phyloP scores from a whole-genome alignment of 2,888 invertebrate genomes.

The Spisula subtruncata region DNA sequence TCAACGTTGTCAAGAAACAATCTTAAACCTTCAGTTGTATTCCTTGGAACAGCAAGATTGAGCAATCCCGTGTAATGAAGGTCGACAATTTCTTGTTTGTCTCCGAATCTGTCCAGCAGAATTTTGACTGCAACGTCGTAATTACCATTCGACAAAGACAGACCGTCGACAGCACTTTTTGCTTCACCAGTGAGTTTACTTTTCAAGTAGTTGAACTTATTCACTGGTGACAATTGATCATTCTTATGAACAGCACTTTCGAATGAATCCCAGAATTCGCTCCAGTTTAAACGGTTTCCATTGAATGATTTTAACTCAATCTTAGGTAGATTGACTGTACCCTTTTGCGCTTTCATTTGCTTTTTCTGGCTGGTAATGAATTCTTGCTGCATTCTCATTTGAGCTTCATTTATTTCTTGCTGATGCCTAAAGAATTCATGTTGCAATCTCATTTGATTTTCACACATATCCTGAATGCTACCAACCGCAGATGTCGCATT shows the following conservation, averaged over 20 bases:
- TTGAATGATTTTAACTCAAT: slow-evolving; percentile 48
- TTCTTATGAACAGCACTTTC: slow-evolving; percentile 49
- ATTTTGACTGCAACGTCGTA: not conserved
- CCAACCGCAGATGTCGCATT: not conserved
- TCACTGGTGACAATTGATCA: slow-evolving; percentile 29
- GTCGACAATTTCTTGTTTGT: not conserved
- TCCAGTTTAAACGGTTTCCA: slow-evolving; percentile 40
- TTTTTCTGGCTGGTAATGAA: not conserved
- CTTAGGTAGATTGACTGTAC: slow-evolving; percentile 46
- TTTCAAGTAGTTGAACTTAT: slow-evolving; percentile 48
- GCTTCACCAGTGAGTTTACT: not conserved
- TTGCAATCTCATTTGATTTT: too few relatives aligned
- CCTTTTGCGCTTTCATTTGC: not conserved
- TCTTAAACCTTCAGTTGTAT: not conserved
- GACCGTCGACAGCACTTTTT: not conserved
- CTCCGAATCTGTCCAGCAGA: too few relatives aligned
- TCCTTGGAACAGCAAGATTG: not conserved
- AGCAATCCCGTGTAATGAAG: not conserved
- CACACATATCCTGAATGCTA: too few relatives aligned
- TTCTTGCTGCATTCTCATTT: too few relatives aligned
- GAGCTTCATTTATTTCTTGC: slow-evolving; percentile 23
- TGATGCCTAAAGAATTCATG: too few relatives aligned
- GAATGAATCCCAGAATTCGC: slow-evolving; percentile 52
- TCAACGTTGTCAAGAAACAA: not conserved
- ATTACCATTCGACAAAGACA: not conserved